Evolutionary conservation across 2,113 vertebrate species (phyloP).

Genomic region (Passer montanus): DNA sequence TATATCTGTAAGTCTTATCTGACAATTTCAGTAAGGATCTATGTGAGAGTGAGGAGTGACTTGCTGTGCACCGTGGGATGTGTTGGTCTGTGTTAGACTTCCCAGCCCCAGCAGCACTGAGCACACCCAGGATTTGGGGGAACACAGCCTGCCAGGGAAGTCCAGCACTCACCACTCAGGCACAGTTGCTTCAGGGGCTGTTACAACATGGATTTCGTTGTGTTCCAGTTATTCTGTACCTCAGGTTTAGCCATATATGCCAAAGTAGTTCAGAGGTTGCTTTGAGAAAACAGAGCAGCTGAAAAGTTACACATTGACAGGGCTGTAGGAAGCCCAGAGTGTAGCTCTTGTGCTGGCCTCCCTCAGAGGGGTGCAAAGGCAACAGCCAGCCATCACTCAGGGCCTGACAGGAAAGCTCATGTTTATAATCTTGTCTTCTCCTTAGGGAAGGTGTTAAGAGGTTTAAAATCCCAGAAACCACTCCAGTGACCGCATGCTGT

Average conservation of each 20-base stretch:
- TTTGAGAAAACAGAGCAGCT: constrained; percentile 19
- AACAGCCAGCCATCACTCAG: not conserved
- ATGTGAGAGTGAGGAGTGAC: not conserved
- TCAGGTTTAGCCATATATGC: not conserved
- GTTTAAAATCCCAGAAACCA: not conserved
- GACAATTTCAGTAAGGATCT: not conserved
- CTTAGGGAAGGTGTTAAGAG: not conserved
- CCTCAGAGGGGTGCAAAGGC: not conserved
- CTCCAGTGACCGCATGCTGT: not conserved
- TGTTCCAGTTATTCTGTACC: constrained; percentile 12
- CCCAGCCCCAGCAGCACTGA: not conserved
- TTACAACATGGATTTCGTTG: not conserved
- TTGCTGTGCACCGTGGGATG: not conserved
- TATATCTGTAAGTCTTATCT: not conserved
- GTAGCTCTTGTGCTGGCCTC: not conserved
- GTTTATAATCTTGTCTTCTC: not conserved
- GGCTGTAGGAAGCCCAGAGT: constrained; percentile 2
- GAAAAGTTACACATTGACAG: constrained; percentile 19
- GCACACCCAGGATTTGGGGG: not conserved
- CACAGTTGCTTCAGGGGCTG: not conserved
- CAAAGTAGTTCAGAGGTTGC: constrained; percentile 40
- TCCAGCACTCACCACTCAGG: not conserved
- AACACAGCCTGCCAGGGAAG: not conserved
- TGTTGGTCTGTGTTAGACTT: not conserved
- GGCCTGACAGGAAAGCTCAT: not conserved